Conservation (phyloP, 2,888 invertebrate genomes). For the Tryphoninae sp. region DNA sequence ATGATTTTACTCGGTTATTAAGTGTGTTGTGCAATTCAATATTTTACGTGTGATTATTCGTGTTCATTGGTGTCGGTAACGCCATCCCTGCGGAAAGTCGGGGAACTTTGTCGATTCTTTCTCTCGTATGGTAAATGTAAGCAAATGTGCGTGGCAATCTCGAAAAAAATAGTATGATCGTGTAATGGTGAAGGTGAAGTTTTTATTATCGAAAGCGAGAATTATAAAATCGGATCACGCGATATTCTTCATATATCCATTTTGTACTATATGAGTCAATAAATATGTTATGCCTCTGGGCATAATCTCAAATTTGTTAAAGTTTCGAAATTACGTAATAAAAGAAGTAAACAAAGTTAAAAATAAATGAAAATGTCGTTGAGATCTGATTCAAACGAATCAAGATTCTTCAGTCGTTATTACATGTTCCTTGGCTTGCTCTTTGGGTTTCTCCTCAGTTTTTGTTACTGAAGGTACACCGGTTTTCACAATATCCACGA, state of each 20-base stretch:
- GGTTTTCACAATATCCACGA: conserved; percentile 76
- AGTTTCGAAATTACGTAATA: not conserved
- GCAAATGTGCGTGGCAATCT: not conserved
- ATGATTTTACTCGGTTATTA: not conserved
- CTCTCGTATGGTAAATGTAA: not conserved
- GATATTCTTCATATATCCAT: not conserved
- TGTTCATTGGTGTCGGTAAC: not conserved
- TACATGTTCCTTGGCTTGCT: conserved; percentile 63
- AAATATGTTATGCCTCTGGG: not conserved
- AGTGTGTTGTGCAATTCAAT: not conserved
- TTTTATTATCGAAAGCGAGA: conserved; percentile 27
- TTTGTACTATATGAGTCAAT: conserved; percentile 13
- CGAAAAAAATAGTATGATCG: not conserved
- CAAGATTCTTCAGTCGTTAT: conserved; percentile 69
- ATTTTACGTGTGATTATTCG: conserved; percentile 2
- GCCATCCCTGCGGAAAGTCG: not conserved
- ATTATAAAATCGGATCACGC: not conserved
- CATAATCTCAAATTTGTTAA: not conserved
- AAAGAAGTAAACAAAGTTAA: conserved; percentile 21
- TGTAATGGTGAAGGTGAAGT: not conserved
- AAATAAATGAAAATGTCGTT: conserved; percentile 20
- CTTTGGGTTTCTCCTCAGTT: conserved; percentile 63
- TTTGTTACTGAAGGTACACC: conserved; percentile 74
- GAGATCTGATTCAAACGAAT: not conserved
- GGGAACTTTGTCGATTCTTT: not conserved